Percentiles rank a stretch among this genome's conserved stretches.
Conservation (phyloP, 2,797 vertebrate genomes). For the Gymnoscopelus microlampas region DNA sequence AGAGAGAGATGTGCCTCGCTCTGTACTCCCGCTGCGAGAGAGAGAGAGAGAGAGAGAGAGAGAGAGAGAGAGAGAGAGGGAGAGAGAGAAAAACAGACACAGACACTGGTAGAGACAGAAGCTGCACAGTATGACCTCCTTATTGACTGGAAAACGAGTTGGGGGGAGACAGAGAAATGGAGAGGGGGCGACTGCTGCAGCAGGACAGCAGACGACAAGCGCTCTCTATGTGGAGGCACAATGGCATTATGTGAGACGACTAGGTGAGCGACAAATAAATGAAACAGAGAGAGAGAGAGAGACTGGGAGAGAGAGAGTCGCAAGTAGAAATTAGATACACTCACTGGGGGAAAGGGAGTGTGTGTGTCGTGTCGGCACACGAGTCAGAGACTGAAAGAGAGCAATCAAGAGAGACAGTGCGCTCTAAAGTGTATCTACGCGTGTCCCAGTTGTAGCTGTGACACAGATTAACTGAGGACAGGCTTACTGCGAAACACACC, state of each 20-base stretch:
- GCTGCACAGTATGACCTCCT: not conserved
- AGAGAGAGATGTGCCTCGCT: not conserved
- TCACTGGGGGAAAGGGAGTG: not conserved
- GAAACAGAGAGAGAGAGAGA: slow-evolving; percentile 9
- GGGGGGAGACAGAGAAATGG: not conserved
- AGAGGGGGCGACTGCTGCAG: slow-evolving; percentile 7
- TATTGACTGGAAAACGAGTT: not conserved
- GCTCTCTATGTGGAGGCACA: slow-evolving; percentile 33
- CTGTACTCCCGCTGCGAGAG: not conserved
- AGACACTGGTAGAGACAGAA: not conserved
- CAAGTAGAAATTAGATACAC: not conserved
- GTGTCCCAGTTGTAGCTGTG: too few relatives aligned
- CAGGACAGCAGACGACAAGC: slow-evolving; percentile 33
- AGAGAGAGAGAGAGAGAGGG: slow-evolving; percentile 1
- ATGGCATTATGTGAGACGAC: slow-evolving; percentile 37
- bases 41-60: slow-evolving; percentile 5
- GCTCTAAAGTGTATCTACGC: too few relatives aligned
- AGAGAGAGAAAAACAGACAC: not conserved
- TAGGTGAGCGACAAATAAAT: slow-evolving; percentile 51
- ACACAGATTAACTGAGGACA: too few relatives aligned
- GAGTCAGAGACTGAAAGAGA: not conserved
- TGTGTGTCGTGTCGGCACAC: not conserved
- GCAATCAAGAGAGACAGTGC: too few relatives aligned
- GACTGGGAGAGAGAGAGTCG: not conserved
- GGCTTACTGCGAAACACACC: too few relatives aligned